A percentile compares a stretch with the other conserved stretches of the same genome.
phyloP scores from a whole-genome alignment of 2,113 vertebrate species.

The Azemiops feae region DNA sequence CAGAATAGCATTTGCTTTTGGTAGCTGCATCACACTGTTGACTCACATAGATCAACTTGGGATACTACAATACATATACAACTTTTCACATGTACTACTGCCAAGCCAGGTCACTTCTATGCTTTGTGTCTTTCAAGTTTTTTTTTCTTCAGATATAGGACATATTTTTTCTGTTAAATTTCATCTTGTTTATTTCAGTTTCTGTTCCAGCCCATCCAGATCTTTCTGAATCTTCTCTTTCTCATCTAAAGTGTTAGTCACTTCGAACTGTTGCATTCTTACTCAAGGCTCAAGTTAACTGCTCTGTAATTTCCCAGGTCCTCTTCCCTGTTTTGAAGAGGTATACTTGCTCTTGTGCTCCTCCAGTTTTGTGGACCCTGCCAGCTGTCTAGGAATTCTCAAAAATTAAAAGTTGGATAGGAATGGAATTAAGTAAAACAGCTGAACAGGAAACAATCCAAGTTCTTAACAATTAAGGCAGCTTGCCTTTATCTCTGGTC shows the following conservation, averaged over 20 bases:
- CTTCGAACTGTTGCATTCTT: background rate
- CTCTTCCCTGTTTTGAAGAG: background rate
- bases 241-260: background rate
- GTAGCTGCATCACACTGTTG: background rate
- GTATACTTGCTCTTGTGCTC: background rate
- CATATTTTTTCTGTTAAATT: background rate
- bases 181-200: background rate
- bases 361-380: background rate
- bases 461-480: background rate
- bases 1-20: background rate
- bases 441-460: background rate
- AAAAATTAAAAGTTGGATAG: background rate
- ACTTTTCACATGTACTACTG: background rate
- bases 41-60: background rate
- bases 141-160: background rate
- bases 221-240: background rate
- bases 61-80: background rate
- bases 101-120: background rate
- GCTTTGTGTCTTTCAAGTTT: background rate
- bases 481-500: background rate
- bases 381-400: background rate
- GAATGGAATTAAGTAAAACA: background rate
- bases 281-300: background rate
- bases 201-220: background rate
- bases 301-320: background rate